phyloP scores from a whole-genome alignment of 2,113 vertebrate genomes.

The Plecotus auritus region DNA sequence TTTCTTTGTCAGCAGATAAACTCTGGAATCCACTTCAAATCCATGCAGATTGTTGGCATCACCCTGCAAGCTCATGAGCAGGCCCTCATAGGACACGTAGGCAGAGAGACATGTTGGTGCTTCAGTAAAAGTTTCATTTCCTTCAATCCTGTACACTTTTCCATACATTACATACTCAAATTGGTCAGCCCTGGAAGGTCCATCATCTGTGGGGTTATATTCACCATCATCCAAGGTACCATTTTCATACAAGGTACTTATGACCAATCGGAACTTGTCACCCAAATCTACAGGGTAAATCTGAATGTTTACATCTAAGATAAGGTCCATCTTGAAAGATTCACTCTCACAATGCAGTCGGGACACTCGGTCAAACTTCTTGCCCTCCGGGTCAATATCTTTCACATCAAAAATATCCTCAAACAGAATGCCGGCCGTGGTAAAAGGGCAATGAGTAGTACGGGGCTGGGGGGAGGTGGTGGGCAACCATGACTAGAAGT shows the following conservation, averaged over 20 bases:
- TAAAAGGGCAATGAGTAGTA: background rate
- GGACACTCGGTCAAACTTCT: conserved; percentile 83
- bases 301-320: conserved; percentile 96
- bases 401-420: too few species aligned
- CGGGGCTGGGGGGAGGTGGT: too few species aligned
- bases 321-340: conserved; percentile 99
- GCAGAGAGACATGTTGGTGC: conserved; percentile 97
- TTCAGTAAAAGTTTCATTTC: conserved; percentile 97
- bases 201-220: too few species aligned
- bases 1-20: conserved; percentile 99
- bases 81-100: conserved; percentile 95
- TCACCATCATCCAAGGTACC: conserved; percentile 92
- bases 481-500: background rate
- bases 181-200: conserved; percentile 90
- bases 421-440: background rate
- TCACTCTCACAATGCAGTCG: conserved; percentile 98
- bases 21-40: conserved; percentile 97
- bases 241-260: conserved; percentile 96
- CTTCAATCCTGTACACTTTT: conserved; percentile 97
- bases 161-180: conserved; percentile 99
- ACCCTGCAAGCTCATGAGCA: conserved; percentile 97
- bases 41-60: conserved; percentile 98
- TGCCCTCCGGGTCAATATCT: too few species aligned
- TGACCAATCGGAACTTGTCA: conserved; percentile 95
- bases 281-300: conserved; percentile 97